Conservation (phyloP, 1,140 invertebrate species). For the Lasaia peninsularis region DNA sequence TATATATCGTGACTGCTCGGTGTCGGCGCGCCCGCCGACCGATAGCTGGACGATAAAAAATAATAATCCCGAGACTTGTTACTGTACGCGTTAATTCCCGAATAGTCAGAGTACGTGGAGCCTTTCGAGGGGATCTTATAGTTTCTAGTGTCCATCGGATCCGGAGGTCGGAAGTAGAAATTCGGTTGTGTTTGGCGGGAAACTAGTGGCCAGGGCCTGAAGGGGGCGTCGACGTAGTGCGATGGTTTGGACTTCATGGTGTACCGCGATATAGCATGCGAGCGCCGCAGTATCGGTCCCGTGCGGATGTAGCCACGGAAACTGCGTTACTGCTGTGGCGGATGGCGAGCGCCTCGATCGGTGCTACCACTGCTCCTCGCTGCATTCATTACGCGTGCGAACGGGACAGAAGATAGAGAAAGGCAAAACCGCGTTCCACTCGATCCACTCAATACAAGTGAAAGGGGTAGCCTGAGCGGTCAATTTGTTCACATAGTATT, state of each 20-base stretch:
- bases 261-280: conserved; percentile 59
- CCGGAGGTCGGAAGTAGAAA: conserved; percentile 80
- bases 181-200: conserved; percentile 77
- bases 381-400: conserved; percentile 43
- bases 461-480: conserved; percentile 65
- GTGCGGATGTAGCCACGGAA: conserved; percentile 63
- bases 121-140: conserved; percentile 71
- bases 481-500: conserved; percentile 41
- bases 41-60: conserved; percentile 82
- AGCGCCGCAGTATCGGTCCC: conserved; percentile 52
- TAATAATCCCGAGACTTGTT: conserved; percentile 84
- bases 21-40: conserved; percentile 73
- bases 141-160: conserved; percentile 70
- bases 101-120: conserved; percentile 76
- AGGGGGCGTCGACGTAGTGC: conserved; percentile 66
- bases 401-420: conserved; percentile 67
- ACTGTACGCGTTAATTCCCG: conserved; percentile 53
- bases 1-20: conserved; percentile 72
- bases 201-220: conserved; percentile 80
- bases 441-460: conserved; percentile 65
- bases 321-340: conserved; percentile 61
- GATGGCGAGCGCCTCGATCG: conserved; percentile 41
- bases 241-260: conserved; percentile 73
- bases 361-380: conserved; percentile 52
- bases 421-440: conserved; percentile 60